Conservation (phyloP, 2,888 invertebrate species). For the Lithophane leautieri region DNA sequence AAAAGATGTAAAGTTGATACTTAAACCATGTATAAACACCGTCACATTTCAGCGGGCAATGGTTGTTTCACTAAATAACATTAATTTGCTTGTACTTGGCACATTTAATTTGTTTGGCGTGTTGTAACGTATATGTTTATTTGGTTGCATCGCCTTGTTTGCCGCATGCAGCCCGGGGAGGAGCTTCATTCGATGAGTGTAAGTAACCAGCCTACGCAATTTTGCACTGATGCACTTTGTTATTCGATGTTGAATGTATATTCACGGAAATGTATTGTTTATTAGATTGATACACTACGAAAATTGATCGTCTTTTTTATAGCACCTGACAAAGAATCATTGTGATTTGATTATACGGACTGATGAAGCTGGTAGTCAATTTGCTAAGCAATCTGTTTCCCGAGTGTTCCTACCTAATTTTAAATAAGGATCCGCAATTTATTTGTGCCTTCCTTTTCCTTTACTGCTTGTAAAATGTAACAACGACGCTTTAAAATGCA, state of each 20-base stretch:
- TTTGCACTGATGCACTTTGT: slow-evolving; percentile 47
- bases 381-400: slow-evolving; percentile 7
- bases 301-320: neutral
- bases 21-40: slow-evolving; percentile 16
- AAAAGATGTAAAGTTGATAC: slow-evolving; percentile 24
- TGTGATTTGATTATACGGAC: neutral
- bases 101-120: slow-evolving; percentile 76
- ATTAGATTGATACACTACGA: neutral
- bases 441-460: slow-evolving; percentile 22
- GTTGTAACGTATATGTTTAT: slow-evolving; percentile 86
- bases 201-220: slow-evolving; percentile 82
- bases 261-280: slow-evolving; percentile 3
- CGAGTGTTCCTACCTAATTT: neutral
- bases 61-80: slow-evolving; percentile 44
- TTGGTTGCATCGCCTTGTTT: slow-evolving; percentile 89
- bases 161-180: slow-evolving; percentile 91
- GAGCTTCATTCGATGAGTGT: slow-evolving; percentile 94
- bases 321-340: neutral
- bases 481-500: slow-evolving; percentile 30
- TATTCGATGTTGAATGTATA: slow-evolving; percentile 18
- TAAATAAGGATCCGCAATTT: slow-evolving; percentile 15
- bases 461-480: slow-evolving; percentile 38
- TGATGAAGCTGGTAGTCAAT: neutral
- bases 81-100: slow-evolving; percentile 66
- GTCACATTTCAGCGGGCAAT: slow-evolving; percentile 44